Conservation (phyloP, 2,888 invertebrate species). For the Melanotus villosus region DNA sequence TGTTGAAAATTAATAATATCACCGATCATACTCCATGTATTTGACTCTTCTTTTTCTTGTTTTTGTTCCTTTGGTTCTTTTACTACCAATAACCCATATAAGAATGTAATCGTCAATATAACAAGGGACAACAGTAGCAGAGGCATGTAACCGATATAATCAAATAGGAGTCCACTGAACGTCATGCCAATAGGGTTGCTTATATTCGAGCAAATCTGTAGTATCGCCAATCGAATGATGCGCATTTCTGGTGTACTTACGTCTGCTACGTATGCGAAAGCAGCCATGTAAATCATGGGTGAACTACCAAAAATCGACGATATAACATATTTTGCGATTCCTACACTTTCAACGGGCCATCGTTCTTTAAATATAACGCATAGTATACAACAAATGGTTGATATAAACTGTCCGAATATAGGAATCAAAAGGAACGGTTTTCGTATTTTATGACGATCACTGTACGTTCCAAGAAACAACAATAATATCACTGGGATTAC, state of each 20-base stretch:
- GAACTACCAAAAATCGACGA: constrained; percentile 74
- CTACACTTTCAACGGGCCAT: constrained; percentile 70
- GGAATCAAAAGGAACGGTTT: constrained; percentile 66
- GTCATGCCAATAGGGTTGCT: constrained; percentile 56
- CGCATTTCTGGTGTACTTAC: constrained; percentile 71
- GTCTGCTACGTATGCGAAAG: constrained; percentile 66
- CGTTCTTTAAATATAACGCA: constrained; percentile 72
- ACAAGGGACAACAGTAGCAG: constrained; percentile 57
- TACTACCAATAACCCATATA: constrained; percentile 61
- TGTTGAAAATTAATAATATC: constrained; percentile 64
- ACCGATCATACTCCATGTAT: constrained; percentile 51
- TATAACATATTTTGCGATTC: constrained; percentile 69
- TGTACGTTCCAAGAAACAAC: constrained; percentile 65
- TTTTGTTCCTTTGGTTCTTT: constrained; percentile 54
- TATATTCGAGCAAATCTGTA: constrained; percentile 64
- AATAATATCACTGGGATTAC: constrained; percentile 63
- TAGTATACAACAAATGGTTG: constrained; percentile 70
- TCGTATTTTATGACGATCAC: constrained; percentile 64
- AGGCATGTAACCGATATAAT: constrained; percentile 60
- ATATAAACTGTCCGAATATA: constrained; percentile 65
- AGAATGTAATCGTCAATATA: constrained; percentile 57
- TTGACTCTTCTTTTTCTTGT: neutral
- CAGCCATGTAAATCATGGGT: constrained; percentile 66
- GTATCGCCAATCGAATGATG: constrained; percentile 75
- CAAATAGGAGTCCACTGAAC: constrained; percentile 60